Evolutionary conservation across 2,797 vertebrate genomes (phyloP).

Genomic region (Avahi laniger): DNA sequence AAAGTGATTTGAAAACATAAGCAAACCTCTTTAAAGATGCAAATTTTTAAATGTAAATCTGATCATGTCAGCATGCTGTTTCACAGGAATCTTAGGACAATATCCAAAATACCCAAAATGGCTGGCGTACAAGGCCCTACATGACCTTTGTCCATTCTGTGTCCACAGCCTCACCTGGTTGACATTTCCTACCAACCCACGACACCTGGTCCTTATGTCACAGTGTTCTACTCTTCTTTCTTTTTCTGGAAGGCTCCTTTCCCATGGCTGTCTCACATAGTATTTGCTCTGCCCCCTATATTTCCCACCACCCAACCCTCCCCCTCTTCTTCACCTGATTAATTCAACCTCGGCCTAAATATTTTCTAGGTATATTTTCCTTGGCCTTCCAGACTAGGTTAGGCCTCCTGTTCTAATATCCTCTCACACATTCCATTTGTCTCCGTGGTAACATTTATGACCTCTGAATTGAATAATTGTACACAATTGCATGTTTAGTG

Average conservation of each 20-base stretch:
- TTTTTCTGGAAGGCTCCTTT: constrained; percentile 3
- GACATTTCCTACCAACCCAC: background rate
- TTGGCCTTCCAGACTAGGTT: background rate
- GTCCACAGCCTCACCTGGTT: background rate
- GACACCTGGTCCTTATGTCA: background rate
- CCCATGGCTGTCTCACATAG: background rate
- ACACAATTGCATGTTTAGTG: background rate
- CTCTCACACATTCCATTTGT: background rate
- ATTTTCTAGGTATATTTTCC: background rate
- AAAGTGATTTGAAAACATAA: constrained; percentile 38
- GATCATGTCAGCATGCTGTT: background rate
- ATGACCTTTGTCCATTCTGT: background rate
- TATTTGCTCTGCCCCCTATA: background rate
- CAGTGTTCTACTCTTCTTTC: background rate
- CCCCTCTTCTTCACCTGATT: background rate
- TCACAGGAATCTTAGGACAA: background rate
- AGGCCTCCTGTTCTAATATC: background rate
- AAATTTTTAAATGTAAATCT: background rate
- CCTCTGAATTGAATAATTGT: background rate
- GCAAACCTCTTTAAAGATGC: constrained; percentile 9
- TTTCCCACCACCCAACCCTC: background rate
- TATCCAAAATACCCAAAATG: background rate
- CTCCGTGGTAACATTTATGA: background rate
- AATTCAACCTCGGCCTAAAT: background rate
- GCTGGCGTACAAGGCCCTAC: background rate